These are phyloP conservation scores for Drosophila ficusphila DNA, from an alignment of 1,140 invertebrate genomes.

Conservation along the genomic window DNA sequence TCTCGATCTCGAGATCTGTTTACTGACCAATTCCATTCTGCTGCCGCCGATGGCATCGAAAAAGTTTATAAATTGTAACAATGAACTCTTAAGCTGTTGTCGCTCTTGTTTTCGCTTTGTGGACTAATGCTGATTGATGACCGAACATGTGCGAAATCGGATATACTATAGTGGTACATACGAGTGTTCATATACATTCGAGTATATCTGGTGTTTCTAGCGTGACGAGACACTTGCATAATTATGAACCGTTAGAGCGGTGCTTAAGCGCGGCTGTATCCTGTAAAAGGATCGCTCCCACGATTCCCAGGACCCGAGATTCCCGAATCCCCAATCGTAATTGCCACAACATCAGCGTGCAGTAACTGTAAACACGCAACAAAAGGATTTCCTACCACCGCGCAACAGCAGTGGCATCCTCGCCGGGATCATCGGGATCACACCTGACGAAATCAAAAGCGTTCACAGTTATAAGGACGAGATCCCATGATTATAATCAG, in stretches of 20 bases:
- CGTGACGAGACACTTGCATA: constrained; percentile 56
- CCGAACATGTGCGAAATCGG: constrained; percentile 57
- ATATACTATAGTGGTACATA: constrained; percentile 23
- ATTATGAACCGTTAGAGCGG: constrained; percentile 69
- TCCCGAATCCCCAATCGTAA: constrained; percentile 37
- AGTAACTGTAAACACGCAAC: constrained; percentile 74
- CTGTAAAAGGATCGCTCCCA: constrained; percentile 69
- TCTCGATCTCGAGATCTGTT: constrained; percentile 5
- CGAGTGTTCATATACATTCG: background rate
- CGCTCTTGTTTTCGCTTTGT: constrained; percentile 70
- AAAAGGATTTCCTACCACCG: constrained; percentile 75
- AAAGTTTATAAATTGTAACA: constrained; percentile 72
- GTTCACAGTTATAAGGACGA: constrained; percentile 64
- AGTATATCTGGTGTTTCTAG: background rate
- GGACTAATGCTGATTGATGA: constrained; percentile 80
- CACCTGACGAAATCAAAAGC: constrained; percentile 82
- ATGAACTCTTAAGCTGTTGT: constrained; percentile 82
- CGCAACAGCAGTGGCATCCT: constrained; percentile 50
- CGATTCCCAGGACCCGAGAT: no score
- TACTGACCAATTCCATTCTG: constrained; percentile 40
- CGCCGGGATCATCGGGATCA: constrained; percentile 17
- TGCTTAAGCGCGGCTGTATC: constrained; percentile 40
- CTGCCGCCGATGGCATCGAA: constrained; percentile 33
- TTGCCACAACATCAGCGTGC: constrained; percentile 44
- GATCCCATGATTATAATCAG: constrained; percentile 57